Evolutionary conservation across 2,797 vertebrate genomes (phyloP), one percentile per base, ranked within the genome.

Genomic region (Bufotes viridis): DNA sequence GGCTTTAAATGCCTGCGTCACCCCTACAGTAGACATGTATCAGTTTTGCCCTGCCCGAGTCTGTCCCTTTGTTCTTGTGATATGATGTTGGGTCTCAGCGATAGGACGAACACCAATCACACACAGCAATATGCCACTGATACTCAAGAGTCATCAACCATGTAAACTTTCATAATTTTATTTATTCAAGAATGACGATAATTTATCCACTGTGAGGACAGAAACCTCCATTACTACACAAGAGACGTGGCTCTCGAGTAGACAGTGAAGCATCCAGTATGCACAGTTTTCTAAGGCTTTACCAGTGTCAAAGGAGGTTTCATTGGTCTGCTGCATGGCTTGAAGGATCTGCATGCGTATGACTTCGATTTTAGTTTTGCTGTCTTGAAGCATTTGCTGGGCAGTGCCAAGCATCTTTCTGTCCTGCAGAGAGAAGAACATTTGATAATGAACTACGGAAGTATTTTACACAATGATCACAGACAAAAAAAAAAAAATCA

Each of bases 321-420:
- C 98, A 87, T 94, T 97, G 93, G 97, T 95, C 95, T 99, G 98
- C 95, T 99, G 98, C 93, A 97, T 97, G 90, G 97, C 96, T 92
- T 99, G 99, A 90, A 99, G 98, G 95, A 99, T 98, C 95, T 99
- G 98, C 98, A 99, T 99, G 92, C 98, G 95, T 94, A 99, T 99
- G 91, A 99, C 98, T 96, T 99, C 98, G 53, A 99, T 99, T 95
- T 99, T 99, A 22, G 96, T 99, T 93, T 98, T 99, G 95, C 98
- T 99, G 94, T 99, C 98, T 91, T 99, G 98, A 81, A 99, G 97
- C 96, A 99, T 97, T 92, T 99, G 98, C 92, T 99, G 98, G 87
- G 98, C 98, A 15, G 97, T 97, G 51, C 96, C 97, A 92, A 99
- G 96, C 90, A 99, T 94, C 93, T 99, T 99, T 86, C 98, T 97